A percentile compares a stretch with the other conserved stretches of the same genome.
Conservation (phyloP, 2,888 invertebrate species). For the Mythimna ferrago region DNA sequence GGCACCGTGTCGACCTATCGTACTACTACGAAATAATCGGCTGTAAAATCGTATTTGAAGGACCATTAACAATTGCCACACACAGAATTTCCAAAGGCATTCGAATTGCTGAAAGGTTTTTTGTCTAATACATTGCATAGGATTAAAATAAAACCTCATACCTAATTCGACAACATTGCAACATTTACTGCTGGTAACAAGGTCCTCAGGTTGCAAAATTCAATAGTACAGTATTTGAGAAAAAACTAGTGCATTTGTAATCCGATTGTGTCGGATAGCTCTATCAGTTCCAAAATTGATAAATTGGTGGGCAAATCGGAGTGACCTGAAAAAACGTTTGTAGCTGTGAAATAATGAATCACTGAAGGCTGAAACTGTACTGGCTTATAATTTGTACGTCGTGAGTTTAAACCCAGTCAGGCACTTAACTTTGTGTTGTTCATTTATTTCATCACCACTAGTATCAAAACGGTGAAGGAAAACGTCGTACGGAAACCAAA, state of each 20-base stretch:
- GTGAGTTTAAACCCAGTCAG: too few species aligned
- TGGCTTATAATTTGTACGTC: too few species aligned
- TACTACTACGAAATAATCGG: constrained; percentile 78
- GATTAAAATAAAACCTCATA: constrained; percentile 51
- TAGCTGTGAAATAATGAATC: constrained; percentile 8
- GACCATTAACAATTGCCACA: constrained; percentile 79
- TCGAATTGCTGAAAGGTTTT: constrained; percentile 47
- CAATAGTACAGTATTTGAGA: constrained; percentile 18
- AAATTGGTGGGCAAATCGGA: constrained; percentile 13
- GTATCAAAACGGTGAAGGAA: too few species aligned
- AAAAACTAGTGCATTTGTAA: constrained; percentile 42
- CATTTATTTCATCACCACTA: too few species aligned
- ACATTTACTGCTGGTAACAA: constrained; percentile 15
- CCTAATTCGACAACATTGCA: constrained; percentile 27
- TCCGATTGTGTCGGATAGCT: constrained; percentile 11
- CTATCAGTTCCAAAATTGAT: constrained; percentile 10
- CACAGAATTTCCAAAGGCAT: constrained; percentile 68
- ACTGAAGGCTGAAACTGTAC: neutral
- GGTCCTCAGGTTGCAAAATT: constrained; percentile 34
- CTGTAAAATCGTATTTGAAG: constrained; percentile 82
- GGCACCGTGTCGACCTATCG: constrained; percentile 75
- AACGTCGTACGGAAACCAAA: too few species aligned
- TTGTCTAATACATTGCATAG: constrained; percentile 41
- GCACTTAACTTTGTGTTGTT: too few species aligned
- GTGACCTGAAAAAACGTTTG: neutral